Evolutionary conservation across 1,140 invertebrate species (phyloP).

Genomic region (Brachionus koreanus): DNA sequence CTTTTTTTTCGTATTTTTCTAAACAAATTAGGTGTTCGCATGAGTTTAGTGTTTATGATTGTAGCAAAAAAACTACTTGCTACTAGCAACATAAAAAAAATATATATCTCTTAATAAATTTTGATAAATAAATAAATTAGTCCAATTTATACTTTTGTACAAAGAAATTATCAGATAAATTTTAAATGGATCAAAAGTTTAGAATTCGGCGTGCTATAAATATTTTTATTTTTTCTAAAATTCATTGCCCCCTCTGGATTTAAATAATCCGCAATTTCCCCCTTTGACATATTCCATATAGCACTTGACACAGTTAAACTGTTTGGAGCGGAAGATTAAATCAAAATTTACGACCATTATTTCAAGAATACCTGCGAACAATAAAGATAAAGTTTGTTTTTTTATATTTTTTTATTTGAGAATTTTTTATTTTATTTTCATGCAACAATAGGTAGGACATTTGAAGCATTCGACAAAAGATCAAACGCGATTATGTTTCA

Average conservation of each 20-base stretch:
- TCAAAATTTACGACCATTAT: not conserved
- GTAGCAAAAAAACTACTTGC: not conserved
- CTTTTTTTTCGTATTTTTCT: not conserved
- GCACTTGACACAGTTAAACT: conserved; percentile 1
- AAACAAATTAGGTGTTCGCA: not conserved
- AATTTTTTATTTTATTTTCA: not conserved
- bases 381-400: not conserved
- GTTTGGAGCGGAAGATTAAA: not conserved
- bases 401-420: not conserved
- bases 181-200: not conserved
- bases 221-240: not conserved
- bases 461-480: not conserved
- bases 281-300: not conserved
- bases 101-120: not conserved
- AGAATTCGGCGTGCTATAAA: not conserved
- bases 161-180: not conserved
- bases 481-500: not conserved
- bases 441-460: conserved; percentile 5
- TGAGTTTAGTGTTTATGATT: not conserved
- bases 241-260: not conserved
- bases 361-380: not conserved
- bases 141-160: not conserved
- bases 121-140: not conserved
- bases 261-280: not conserved
- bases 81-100: not conserved